Evolutionary conservation across 2,797 vertebrate genomes (phyloP).

Genomic region (Spea hammondii): DNA sequence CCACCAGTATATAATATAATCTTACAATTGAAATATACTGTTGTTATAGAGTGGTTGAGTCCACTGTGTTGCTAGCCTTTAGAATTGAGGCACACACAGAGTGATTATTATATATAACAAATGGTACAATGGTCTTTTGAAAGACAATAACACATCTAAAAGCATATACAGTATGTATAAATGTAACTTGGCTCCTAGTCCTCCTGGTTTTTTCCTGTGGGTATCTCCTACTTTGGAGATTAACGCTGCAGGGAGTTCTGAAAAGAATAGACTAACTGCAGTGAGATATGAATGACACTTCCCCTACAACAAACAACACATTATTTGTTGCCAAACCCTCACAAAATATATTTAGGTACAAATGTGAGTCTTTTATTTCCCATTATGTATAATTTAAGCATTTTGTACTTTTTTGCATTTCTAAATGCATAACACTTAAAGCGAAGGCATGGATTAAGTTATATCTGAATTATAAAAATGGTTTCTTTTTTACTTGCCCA

Average conservation of each 20-base stretch:
- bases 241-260: constrained; percentile 28
- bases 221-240: constrained; percentile 14
- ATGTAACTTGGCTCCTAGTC: no score
- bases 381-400: no score
- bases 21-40: not conserved
- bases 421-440: no score
- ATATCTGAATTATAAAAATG: no score
- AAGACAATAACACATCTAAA: not conserved
- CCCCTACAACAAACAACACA: not conserved
- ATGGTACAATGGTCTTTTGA: constrained; percentile 2
- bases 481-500: no score
- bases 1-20: not conserved
- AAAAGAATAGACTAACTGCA: constrained; percentile 1
- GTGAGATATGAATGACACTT: constrained; percentile 8
- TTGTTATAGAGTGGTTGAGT: not conserved
- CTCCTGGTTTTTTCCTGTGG: constrained; percentile 3
- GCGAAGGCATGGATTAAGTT: no score
- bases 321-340: constrained; percentile 11
- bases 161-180: not conserved
- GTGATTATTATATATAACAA: not conserved
- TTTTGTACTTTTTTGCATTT: no score
- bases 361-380: no score
- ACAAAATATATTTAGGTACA: not conserved
- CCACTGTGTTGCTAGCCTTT: not conserved
- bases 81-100: not conserved